Percentiles rank a stretch among this genome's conserved stretches.
phyloP scores from a whole-genome alignment of 2,888 invertebrate genomes.

The Chesias legatella region DNA sequence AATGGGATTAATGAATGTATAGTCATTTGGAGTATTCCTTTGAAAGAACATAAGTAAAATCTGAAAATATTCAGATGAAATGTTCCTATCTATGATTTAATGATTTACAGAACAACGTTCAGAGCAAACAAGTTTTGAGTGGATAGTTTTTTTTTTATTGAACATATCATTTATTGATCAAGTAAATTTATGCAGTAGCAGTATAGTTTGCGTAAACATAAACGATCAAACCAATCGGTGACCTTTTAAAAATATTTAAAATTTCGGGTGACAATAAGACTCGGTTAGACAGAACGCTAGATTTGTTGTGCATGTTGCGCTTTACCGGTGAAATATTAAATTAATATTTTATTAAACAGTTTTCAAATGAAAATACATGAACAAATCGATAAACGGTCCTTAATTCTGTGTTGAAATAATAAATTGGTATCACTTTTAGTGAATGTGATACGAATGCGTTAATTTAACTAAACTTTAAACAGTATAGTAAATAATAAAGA shows the following conservation, averaged over 20 bases:
- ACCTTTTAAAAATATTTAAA: constrained; percentile 32
- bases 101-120: constrained; percentile 50
- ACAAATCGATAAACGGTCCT: too few species aligned
- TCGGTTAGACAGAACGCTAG: constrained; percentile 48
- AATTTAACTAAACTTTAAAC: too few species aligned
- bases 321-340: constrained; percentile 18
- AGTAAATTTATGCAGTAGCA: constrained; percentile 33
- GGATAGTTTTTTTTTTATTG: constrained; percentile 49
- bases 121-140: constrained; percentile 50
- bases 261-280: constrained; percentile 59
- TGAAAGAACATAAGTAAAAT: constrained; percentile 1
- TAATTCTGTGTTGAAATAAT: too few species aligned
- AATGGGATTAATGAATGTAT: constrained; percentile 1
- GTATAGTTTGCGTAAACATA: constrained; percentile 39
- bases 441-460: too few species aligned
- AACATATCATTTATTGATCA: constrained; percentile 65
- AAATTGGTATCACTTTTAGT: too few species aligned
- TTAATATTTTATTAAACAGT: constrained; percentile 17
- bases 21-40: constrained; percentile 1
- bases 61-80: constrained; percentile 17
- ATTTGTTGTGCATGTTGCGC: constrained; percentile 37
- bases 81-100: constrained; percentile 39
- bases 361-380: too few species aligned
- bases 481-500: too few species aligned
- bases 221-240: constrained; percentile 30